Evolutionary conservation across 92 coral and sea anemone genomes (phyloP).

Genomic region (Porites rus): DNA sequence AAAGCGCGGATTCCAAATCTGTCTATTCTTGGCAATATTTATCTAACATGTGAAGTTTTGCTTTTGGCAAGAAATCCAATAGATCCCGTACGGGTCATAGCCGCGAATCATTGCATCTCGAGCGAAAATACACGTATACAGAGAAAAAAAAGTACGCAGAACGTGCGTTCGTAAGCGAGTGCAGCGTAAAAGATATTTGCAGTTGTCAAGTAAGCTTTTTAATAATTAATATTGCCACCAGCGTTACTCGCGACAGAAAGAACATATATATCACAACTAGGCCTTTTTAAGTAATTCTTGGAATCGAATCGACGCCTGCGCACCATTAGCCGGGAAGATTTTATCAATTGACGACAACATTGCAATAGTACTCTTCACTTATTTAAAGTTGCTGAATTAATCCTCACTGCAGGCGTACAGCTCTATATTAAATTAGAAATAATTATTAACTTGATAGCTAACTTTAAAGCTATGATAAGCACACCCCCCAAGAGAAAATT

Average conservation of each 20-base stretch:
- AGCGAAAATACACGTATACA: neutral
- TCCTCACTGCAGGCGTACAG: neutral
- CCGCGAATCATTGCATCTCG: neutral
- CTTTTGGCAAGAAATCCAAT: neutral
- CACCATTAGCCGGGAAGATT: neutral
- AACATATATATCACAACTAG: neutral
- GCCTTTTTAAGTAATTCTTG: conserved; percentile 11
- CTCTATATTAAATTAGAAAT: neutral
- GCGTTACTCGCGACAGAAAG: conserved; percentile 5
- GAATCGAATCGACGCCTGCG: neutral
- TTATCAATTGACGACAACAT: neutral
- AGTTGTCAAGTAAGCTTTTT: neutral
- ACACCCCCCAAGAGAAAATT: neutral
- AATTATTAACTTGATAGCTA: neutral
- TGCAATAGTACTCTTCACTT: neutral
- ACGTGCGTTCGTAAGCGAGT: neutral
- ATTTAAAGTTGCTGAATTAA: neutral
- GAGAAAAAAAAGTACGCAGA: conserved; percentile 24
- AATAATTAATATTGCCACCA: conserved; percentile 44
- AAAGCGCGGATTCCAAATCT: neutral
- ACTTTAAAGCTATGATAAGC: neutral
- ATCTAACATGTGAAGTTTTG: neutral
- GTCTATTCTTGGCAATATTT: no score
- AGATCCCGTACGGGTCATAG: neutral
- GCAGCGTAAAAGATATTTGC: conserved; percentile 16